Conservation (phyloP, 2,888 invertebrate species). For the Chydorus sphaericus region DNA sequence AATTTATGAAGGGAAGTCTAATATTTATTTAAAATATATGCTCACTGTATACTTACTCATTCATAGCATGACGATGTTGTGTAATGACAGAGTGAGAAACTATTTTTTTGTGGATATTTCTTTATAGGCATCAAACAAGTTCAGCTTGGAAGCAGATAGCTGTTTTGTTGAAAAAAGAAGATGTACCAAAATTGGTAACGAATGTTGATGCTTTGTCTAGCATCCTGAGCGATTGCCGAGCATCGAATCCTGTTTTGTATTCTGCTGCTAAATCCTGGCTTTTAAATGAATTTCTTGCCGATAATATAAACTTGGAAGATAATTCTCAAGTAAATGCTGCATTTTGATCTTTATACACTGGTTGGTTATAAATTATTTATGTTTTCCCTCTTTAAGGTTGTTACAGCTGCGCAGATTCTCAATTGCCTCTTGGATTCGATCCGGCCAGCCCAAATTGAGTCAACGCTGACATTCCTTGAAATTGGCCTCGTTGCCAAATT, state of each 20-base stretch:
- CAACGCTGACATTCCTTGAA: background rate
- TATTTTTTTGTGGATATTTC: too few relatives aligned
- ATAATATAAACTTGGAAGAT: background rate
- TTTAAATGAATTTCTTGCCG: background rate
- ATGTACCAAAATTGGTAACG: background rate
- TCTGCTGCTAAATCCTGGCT: background rate
- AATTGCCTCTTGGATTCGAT: background rate
- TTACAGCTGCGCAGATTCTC: background rate
- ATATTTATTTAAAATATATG: too few relatives aligned
- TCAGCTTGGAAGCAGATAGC: background rate
- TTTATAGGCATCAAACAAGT: background rate
- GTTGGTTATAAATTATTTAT: background rate
- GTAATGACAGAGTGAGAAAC: too few relatives aligned
- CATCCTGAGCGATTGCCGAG: background rate
- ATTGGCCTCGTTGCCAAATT: background rate
- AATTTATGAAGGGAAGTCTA: too few relatives aligned
- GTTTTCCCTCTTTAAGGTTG: background rate
- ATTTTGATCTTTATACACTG: background rate
- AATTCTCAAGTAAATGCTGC: background rate
- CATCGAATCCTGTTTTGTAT: background rate
- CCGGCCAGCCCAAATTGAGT: background rate
- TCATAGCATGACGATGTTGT: too few relatives aligned
- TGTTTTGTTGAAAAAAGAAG: background rate
- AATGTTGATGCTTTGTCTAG: background rate
- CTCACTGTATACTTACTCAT: too few relatives aligned